Evolutionary conservation across 1,140 invertebrate genomes (phyloP).

Genomic region (Bradynema listronoti): DNA sequence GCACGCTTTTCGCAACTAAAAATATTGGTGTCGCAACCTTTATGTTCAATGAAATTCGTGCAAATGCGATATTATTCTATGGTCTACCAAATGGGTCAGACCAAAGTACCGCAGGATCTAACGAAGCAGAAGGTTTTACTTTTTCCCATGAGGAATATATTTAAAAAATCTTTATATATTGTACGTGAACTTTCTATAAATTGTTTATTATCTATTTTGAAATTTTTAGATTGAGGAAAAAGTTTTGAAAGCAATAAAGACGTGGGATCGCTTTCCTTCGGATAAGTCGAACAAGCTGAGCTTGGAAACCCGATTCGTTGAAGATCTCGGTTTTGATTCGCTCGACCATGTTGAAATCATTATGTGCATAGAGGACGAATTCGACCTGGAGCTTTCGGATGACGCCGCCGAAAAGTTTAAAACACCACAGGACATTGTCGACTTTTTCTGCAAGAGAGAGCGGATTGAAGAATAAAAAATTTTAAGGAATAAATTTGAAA

Average conservation of each 20-base stretch:
- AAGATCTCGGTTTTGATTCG: constrained; percentile 91
- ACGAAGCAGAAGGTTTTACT: not conserved
- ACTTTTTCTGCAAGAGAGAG: constrained; percentile 86
- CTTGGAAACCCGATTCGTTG: constrained; percentile 86
- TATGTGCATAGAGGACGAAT: constrained; percentile 99
- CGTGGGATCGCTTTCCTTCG: constrained; percentile 54
- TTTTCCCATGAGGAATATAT: not conserved
- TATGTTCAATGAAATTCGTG: too few relatives aligned
- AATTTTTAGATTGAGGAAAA: constrained; percentile 48
- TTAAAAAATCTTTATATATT: not conserved
- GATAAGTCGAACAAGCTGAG: constrained; percentile 64
- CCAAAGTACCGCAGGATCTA: too few relatives aligned
- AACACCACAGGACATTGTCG: constrained; percentile 79
- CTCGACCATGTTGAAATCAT: constrained; percentile 95
- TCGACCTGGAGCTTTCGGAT: constrained; percentile 99
- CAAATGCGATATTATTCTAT: too few relatives aligned
- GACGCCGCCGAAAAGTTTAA: constrained; percentile 85
- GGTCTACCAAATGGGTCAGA: too few relatives aligned
- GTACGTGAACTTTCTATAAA: not conserved
- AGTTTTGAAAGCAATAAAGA: constrained; percentile 52
- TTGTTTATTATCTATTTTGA: constrained; percentile 8
- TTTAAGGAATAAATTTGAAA: not conserved
- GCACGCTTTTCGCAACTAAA: too few relatives aligned
- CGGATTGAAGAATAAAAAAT: constrained; percentile 74
- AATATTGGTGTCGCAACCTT: too few relatives aligned